phyloP scores from a whole-genome alignment of 2,113 vertebrate genomes.

The Alaudala cheleensis region DNA sequence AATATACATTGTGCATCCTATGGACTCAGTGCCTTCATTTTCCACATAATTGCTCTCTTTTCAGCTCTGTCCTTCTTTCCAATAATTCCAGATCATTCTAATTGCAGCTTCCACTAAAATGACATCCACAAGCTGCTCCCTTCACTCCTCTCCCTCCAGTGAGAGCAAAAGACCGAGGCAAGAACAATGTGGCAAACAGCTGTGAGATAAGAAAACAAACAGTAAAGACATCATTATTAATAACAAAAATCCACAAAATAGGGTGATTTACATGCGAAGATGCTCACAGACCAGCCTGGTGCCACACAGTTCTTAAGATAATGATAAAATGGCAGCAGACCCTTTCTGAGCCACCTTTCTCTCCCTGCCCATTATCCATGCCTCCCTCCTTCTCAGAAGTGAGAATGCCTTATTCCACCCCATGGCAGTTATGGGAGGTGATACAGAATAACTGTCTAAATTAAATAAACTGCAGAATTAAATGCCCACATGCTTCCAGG shows the following conservation, averaged over 20 bases:
- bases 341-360: fast-evolving
- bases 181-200: not conserved
- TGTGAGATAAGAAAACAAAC: not conserved
- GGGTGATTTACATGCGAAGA: not conserved
- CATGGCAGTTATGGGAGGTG: fast-evolving
- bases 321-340: not conserved
- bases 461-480: too few relatives aligned
- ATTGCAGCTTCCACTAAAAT: not conserved
- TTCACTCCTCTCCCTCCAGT: not conserved
- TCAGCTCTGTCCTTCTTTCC: not conserved
- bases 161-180: not conserved
- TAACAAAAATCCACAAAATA: not conserved
- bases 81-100: not conserved
- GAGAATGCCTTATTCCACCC: not conserved
- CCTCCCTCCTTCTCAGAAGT: not conserved
- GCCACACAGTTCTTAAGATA: fast-evolving
- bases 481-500: fast-evolving
- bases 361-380: fast-evolving
- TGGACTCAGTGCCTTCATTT: not conserved
- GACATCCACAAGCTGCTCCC: not conserved
- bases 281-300: fast-evolving
- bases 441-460: not conserved
- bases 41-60: not conserved
- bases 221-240: too few relatives aligned
- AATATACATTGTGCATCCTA: not conserved